Evolutionary conservation across 1,140 invertebrate genomes (phyloP), one percentile per base, ranked within the genome.

Genomic region (Drosophila mojavensis): DNA sequence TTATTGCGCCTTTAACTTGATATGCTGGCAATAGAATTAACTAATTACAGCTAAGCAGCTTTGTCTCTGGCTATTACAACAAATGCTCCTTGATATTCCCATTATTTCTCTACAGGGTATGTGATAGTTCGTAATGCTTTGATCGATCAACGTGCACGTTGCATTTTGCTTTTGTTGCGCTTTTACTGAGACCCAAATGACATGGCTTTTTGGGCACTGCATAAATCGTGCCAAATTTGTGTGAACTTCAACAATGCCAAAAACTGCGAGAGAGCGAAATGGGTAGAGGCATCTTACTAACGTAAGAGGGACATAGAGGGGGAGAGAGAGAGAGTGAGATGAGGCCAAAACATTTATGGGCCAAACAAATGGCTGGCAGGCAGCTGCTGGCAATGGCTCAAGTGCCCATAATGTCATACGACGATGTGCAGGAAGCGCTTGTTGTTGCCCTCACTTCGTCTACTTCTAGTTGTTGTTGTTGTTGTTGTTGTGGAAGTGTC

Each of bases 331-430:
- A 5, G n/a, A n/a, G 48, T 33, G 33, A 43, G 36, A 17, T 7
- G 17, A 39, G 11, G 36, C 36, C 11, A 81, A 81, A 86, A 86
- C 79, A 88, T 86, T 86, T 86, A 86, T 79, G 82, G 75, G 39
- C 69, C 65, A 78, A 79, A 82, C 79, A 86, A 86, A 85, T 74
- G 71, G 58, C 58, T 76, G 79, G 56, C 72, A 65, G 62, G 53
- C 61, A 74, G 69, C 78, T 86, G 72, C 81, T 86, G 84, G 83
- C 83, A 89, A 66, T 70, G 70, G 71, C 83, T 88, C 84, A 88
- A 88, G 83, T 88, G 83, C 79, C 84, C 77, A 88, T 88, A 89
- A 88, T 88, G 80, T 68, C 83, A 83, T 88, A 88, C 20, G 83
- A 88, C 83, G 82, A 88, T 72, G 84, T 83, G 75, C 83, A 88